Evolutionary conservation across 1,140 invertebrate species (phyloP).

Genomic region (Lasioglossum baleicum): DNA sequence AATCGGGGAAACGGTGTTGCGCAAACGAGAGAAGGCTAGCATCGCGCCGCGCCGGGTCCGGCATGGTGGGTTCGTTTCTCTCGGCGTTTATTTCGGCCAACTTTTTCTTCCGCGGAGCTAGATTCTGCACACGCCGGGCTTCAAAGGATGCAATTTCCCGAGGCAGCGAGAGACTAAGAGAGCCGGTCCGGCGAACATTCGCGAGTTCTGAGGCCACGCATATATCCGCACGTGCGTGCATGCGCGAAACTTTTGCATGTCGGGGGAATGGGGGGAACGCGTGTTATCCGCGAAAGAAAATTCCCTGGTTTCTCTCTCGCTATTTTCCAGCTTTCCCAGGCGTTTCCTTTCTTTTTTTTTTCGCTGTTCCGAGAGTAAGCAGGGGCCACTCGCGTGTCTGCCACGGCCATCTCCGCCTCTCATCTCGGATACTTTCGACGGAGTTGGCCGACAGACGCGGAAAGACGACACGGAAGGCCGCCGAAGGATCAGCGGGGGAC

Average conservation of each 20-base stretch:
- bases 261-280: neutral
- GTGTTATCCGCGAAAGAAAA: neutral
- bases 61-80: no score
- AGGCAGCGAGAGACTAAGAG: neutral
- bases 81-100: constrained; percentile 32
- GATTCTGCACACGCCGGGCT: neutral
- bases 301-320: neutral
- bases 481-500: neutral
- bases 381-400: constrained; percentile 1
- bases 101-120: constrained; percentile 17
- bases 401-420: constrained; percentile 2
- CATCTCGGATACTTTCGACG: constrained; percentile 11
- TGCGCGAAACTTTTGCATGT: constrained; percentile 19
- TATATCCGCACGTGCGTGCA: neutral
- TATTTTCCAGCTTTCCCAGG: neutral
- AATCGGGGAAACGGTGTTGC: constrained; percentile 16
- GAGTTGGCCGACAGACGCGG: constrained; percentile 2
- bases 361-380: neutral
- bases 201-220: neutral
- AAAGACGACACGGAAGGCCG: constrained; percentile 21
- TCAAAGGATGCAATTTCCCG: constrained; percentile 46
- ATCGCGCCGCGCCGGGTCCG: no score
- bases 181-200: neutral
- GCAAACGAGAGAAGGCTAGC: constrained; percentile 1
- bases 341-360: neutral